Evolutionary conservation across 2,888 invertebrate genomes (phyloP).

Genomic region (Megastigmus dorsalis): DNA sequence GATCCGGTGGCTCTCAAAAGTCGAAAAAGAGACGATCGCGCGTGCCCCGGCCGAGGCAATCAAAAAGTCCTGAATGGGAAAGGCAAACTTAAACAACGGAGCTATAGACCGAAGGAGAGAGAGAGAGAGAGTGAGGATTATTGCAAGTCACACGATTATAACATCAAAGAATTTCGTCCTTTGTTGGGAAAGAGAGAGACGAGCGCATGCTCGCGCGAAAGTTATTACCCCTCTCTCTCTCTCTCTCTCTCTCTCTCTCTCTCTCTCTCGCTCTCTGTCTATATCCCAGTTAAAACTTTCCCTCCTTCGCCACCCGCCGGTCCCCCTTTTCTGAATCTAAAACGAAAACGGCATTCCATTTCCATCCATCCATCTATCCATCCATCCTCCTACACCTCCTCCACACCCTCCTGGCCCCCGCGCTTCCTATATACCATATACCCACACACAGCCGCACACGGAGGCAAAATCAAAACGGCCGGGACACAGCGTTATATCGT

Average conservation of each 20-base stretch:
- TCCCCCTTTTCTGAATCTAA: slow-evolving; percentile 45
- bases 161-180: slow-evolving; percentile 55
- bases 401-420: slow-evolving; percentile 1
- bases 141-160: slow-evolving; percentile 56
- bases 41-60: slow-evolving; percentile 18
- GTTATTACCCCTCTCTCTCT: slow-evolving; percentile 47
- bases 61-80: slow-evolving; percentile 47
- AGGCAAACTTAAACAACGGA: slow-evolving; percentile 42
- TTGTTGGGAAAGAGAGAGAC: slow-evolving; percentile 41
- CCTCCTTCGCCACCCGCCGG: slow-evolving; percentile 16
- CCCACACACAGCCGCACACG: background rate
- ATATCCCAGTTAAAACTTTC: slow-evolving; percentile 54
- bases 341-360: slow-evolving; percentile 55
- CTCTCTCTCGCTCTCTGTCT: slow-evolving; percentile 37
- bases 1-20: slow-evolving; percentile 26
- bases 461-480: slow-evolving; percentile 55
- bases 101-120: slow-evolving; percentile 21
- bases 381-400: slow-evolving; percentile 1
- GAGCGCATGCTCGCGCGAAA: slow-evolving; percentile 36
- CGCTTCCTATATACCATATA: slow-evolving; percentile 13
- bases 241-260: slow-evolving; percentile 21
- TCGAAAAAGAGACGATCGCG: background rate
- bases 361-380: slow-evolving; percentile 47
- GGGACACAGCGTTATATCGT: slow-evolving; percentile 39
- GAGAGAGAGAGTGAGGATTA: slow-evolving; percentile 43